phyloP scores from a whole-genome alignment of 2,113 vertebrate species.

The Verasper variegatus region DNA sequence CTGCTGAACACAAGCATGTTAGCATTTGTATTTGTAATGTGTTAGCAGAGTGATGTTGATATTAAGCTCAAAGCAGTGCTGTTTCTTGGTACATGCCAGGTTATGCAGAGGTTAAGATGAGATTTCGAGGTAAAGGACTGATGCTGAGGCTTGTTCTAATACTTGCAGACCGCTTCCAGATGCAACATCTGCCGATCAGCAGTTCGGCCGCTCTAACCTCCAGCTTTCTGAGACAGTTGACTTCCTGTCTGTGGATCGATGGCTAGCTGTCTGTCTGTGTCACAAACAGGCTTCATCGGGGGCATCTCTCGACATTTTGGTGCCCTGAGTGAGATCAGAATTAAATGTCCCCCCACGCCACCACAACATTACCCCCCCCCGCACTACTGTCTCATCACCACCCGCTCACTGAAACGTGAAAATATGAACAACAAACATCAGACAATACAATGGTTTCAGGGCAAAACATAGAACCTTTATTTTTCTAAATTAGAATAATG shows the following conservation, averaged over 20 bases:
- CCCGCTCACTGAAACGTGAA: too few relatives aligned
- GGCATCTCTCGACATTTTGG: neutral
- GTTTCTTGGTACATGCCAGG: neutral
- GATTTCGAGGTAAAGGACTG: neutral
- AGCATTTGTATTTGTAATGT: neutral
- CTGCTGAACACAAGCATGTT: neutral
- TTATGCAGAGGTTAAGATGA: conserved; percentile 3
- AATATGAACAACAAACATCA: too few relatives aligned
- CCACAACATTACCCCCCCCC: neutral
- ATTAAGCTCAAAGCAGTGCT: neutral
- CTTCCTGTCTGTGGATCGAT: conserved; percentile 36
- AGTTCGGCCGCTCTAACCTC: neutral
- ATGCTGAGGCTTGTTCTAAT: conserved; percentile 23
- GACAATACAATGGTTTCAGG: too few relatives aligned
- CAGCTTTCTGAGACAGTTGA: conserved; percentile 9
- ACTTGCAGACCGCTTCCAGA: conserved; percentile 18
- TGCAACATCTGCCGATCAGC: conserved; percentile 26
- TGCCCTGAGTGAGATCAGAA: neutral
- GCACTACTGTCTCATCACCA: too few relatives aligned
- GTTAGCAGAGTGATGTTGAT: neutral
- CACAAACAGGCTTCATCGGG: neutral
- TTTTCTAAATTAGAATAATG: neutral
- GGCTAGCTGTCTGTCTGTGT: conserved; percentile 12
- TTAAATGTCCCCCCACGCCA: neutral
- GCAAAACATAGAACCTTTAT: neutral